These are phyloP conservation scores for Varanus salvator DNA, from an alignment of 2,113 vertebrate species.

Conservation along the genomic window DNA sequence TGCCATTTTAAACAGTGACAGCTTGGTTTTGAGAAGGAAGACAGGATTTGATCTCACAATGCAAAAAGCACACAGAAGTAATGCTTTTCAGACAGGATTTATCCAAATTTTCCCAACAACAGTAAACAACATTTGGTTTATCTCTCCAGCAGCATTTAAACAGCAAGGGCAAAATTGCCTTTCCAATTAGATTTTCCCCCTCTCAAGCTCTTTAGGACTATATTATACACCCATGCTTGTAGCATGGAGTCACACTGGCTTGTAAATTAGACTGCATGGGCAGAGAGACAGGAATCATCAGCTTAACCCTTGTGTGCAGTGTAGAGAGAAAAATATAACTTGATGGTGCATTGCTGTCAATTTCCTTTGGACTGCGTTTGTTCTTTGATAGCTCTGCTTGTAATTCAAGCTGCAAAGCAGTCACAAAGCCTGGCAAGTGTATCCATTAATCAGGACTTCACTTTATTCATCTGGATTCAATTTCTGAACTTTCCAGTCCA, in stretches of 20 bases:
- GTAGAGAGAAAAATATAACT: slow-evolving; percentile 24
- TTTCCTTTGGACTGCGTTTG: not conserved
- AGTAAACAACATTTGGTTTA: not conserved
- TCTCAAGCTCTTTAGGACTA: not conserved
- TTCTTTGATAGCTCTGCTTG: slow-evolving; percentile 23
- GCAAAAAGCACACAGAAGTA: too few species aligned
- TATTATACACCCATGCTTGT: not conserved
- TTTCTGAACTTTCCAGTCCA: slow-evolving; percentile 70
- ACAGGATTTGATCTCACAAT: too few species aligned
- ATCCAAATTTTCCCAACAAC: too few species aligned
- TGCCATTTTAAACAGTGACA: too few species aligned
- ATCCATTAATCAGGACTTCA: slow-evolving; percentile 52
- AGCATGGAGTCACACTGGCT: not conserved
- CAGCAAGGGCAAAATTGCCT: not conserved
- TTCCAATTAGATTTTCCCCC: not conserved
- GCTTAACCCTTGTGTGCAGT: slow-evolving; percentile 16
- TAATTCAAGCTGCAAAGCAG: slow-evolving; percentile 48
- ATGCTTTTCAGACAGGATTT: too few species aligned
- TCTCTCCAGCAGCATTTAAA: not conserved
- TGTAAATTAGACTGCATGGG: not conserved
- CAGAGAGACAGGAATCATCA: slow-evolving; percentile 23
- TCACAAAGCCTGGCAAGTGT: slow-evolving; percentile 35
- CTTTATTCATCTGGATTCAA: slow-evolving; percentile 46
- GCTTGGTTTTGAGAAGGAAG: too few species aligned
- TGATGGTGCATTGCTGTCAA: slow-evolving; percentile 28